Evolutionary conservation across 2,888 invertebrate species (phyloP).

Genomic region (Rhodophaea formosa): DNA sequence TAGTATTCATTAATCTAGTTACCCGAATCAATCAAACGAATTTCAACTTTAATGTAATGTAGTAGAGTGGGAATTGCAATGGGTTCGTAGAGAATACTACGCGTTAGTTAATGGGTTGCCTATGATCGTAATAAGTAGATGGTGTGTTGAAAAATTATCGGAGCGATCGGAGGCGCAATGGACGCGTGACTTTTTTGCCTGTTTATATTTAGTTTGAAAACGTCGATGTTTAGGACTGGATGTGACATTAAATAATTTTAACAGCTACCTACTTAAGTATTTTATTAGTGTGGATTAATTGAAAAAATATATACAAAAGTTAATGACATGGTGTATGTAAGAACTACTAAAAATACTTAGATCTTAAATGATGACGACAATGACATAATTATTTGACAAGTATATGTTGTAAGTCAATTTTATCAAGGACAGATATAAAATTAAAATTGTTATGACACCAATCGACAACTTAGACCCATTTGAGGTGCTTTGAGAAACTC

Average conservation of each 20-base stretch:
- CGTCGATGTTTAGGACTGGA: slow-evolving; percentile 46
- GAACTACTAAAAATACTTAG: too few species aligned
- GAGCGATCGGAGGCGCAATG: slow-evolving; percentile 78
- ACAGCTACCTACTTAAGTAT: too few species aligned
- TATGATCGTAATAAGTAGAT: slow-evolving; percentile 81
- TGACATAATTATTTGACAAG: too few species aligned
- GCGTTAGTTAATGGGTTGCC: slow-evolving; percentile 76
- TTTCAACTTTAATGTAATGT: slow-evolving; percentile 28
- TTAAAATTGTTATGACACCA: too few species aligned
- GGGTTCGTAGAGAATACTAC: slow-evolving; percentile 45
- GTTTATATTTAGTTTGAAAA: slow-evolving; percentile 70
- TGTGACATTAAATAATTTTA: slow-evolving; percentile 23
- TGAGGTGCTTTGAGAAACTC: too few species aligned
- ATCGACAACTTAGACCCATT: too few species aligned
- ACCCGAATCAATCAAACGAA: slow-evolving; percentile 29
- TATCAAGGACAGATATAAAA: too few species aligned
- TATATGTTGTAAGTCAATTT: too few species aligned
- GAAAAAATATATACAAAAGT: too few species aligned
- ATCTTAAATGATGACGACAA: too few species aligned
- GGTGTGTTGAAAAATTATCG: slow-evolving; percentile 81
- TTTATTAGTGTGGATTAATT: too few species aligned
- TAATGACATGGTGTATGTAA: too few species aligned
- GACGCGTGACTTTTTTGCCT: slow-evolving; percentile 76
- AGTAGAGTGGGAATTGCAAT: slow-evolving; percentile 35
- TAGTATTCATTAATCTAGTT: slow-evolving; percentile 30